Evolutionary conservation across 2,113 vertebrate species (phyloP).

Genomic region (Lepidothrix coronata): DNA sequence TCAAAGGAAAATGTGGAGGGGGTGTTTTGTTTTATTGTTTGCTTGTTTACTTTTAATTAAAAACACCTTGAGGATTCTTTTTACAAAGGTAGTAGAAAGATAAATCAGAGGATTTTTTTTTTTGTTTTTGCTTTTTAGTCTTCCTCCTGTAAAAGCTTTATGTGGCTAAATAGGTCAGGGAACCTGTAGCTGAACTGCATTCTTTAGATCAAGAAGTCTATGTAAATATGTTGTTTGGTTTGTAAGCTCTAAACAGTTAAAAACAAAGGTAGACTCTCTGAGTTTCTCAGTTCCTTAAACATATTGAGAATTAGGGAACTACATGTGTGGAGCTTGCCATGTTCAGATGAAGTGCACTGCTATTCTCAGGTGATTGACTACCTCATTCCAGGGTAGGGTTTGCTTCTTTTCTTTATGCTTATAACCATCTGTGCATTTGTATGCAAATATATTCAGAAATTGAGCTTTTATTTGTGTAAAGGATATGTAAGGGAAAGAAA

Average conservation of each 20-base stretch:
- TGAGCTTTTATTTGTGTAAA: not conserved
- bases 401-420: not conserved
- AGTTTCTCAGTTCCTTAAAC: not conserved
- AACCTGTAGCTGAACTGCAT: conserved; percentile 1
- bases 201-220: conserved; percentile 5
- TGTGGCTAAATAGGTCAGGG: conserved; percentile 34
- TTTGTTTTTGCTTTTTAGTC: not conserved
- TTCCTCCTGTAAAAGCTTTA: conserved; percentile 24
- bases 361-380: not conserved
- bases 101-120: conserved; percentile 35
- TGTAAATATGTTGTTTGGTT: not conserved
- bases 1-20: conserved; percentile 56
- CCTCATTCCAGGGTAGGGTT: not conserved
- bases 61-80: conserved; percentile 45
- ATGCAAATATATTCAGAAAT: not conserved
- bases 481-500: not conserved
- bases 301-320: not conserved
- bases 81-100: conserved; percentile 37
- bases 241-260: not conserved
- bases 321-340: not conserved
- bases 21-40: conserved; percentile 64
- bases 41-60: conserved; percentile 53
- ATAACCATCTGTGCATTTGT: not conserved
- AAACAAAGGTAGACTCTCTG: not conserved
- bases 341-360: not conserved